Conservation (phyloP, 2,113 vertebrate species). For the Trematomus loennbergii region DNA sequence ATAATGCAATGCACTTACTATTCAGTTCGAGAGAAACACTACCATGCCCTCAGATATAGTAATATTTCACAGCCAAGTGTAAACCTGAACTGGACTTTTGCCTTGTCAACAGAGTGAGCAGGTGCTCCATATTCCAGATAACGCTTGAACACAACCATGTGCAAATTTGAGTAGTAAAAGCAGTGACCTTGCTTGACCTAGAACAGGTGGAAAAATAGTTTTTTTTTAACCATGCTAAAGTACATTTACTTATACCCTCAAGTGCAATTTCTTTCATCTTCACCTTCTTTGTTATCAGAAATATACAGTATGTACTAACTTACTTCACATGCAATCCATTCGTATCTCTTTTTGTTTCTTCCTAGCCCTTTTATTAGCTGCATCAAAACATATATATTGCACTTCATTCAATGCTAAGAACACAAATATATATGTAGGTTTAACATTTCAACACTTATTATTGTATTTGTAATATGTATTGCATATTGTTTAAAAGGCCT, state of each 20-base stretch:
- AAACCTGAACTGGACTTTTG: slow-evolving; percentile 36
- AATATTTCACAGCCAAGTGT: background rate
- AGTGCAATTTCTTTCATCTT: background rate
- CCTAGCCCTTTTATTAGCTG: background rate
- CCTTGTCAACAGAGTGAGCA: slow-evolving; percentile 9
- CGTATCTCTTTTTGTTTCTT: background rate
- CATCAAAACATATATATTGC: background rate
- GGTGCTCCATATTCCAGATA: background rate
- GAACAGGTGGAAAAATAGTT: background rate
- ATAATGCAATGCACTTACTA: too few relatives aligned
- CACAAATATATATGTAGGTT: background rate
- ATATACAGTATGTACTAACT: background rate
- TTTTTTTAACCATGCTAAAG: background rate
- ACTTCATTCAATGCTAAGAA: background rate
- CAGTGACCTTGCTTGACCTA: background rate
- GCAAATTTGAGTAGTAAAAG: background rate
- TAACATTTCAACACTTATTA: background rate
- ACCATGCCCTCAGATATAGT: background rate
- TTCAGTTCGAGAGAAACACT: background rate
- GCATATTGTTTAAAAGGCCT: background rate
- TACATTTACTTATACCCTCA: background rate
- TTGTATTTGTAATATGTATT: background rate
- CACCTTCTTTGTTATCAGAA: background rate
- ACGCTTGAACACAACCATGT: background rate
- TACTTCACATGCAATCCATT: background rate